Base-by-base conservation (phyloP, 2,797 vertebrate species). In the Cheirogaleus major region DNA sequence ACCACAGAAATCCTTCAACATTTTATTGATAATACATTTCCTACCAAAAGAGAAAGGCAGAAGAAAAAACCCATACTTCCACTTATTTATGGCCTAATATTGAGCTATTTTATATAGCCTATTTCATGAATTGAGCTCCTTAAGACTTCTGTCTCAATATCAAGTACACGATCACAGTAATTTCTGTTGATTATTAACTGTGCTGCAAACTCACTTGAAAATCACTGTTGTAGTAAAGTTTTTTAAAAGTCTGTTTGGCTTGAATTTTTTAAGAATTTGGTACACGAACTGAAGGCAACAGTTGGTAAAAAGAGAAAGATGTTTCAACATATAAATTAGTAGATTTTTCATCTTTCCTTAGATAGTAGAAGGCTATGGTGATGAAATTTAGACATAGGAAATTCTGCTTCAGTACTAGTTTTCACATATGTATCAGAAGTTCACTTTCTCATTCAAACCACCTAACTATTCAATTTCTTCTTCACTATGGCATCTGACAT, bases 261-360 rank as follows among this genome's bases (percentile, higher is more conserved):
- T 89, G n/a, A 79, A 70, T 52, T 90, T 87, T 82, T 35, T 30
- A 94, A 93, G 48, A 88, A 65, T 76, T 76, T 41, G 35, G 30
- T 52, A 92, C 5, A 93, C 32, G 35, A 92, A 92, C 38, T 92
- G 90, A 96, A 93, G 57, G 50, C 18, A 94, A 94, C 17, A 78
- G 25, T 22, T 86, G 48, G 30, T 92, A 81, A 93, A 95, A 91
- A 85, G 15, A 14, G 3, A 76, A 92, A 50, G 10, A 57, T 45
- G 69, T 52, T 89, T 86, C 30, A 91, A 35, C 14, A 41, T 50
- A 86, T 38, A 67, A 92, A 96, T 85, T 55, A 93, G 27, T 32
- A 90, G 11, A 57, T 63, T 78, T 86, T 78, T 85, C 52, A 76
- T 23, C 38, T 70, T 89, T 86, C 55, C 88, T 96, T 78, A 89